Base-by-base conservation (phyloP, 2,888 invertebrate genomes). In the Leistus spinibarbis region DNA sequence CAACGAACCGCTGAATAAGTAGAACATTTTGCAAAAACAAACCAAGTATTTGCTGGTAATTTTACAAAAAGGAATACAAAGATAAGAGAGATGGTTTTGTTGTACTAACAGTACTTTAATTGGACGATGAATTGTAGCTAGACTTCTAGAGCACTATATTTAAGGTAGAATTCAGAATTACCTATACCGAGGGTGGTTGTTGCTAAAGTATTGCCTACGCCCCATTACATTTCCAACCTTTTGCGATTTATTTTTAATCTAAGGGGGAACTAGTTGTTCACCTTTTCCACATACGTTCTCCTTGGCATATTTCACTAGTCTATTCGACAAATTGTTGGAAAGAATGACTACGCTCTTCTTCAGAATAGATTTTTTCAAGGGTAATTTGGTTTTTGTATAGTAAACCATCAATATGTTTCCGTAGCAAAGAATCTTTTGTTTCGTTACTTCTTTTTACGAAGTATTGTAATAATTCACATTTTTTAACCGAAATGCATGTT, bases 161-260 rank as follows among this genome's bases (percentile, higher is more conserved):
- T 40, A 10, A 40, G 40, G 10, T 5, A 40, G 10, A 13, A 40
- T 40, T 40, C 40, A 10, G 40, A 5, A 40, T 13, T 1, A 40
- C 40, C 40, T 40, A 40, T 10, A 40, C 40, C 40, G 40, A 5
- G 13, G 5, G 40, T 13, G 40, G 40, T 40, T 77, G 72, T 63
- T 69, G 22, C 80, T 81, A 78, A 81, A 81, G 80, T 81, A 81
- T 80, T 78, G 80, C 78, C 77, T 76, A 81, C 81, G 81, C 80
- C 80, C 81, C 80, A 81, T 81, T 81, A 80, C 81, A 79, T 79
- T 80, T 79, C 80, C 81, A 79, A 79, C 78, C 80, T 78, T 78
- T 81, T 80, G 74, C 74, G 80, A 80, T 81, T 80, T 80, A 73
- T 74, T 76, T 76, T 76, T 76, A 76, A 76, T 76, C 76, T 74